These are phyloP conservation scores for Palythoa heliodiscus DNA, from an alignment of 92 coral and sea anemone genomes.

Conservation along the genomic window DNA sequence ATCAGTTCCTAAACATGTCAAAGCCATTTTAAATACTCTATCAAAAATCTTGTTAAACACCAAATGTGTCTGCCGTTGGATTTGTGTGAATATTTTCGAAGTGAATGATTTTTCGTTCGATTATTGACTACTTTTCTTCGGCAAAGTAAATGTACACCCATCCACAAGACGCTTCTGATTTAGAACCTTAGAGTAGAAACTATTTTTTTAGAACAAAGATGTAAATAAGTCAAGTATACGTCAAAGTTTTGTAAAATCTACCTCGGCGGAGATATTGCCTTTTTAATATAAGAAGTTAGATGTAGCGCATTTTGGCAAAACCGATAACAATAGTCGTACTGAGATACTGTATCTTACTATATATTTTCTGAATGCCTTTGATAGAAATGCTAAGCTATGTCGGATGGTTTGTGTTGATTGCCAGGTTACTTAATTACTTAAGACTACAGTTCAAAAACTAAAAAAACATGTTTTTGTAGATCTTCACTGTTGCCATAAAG, in stretches of 20 bases:
- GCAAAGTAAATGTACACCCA: background rate
- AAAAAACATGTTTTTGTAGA: background rate
- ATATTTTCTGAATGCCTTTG: background rate
- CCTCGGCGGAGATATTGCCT: background rate
- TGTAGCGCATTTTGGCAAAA: background rate
- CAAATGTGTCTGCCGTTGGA: background rate
- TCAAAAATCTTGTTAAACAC: background rate
- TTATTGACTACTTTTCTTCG: background rate
- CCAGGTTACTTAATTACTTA: constrained; percentile 3
- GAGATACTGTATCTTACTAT: background rate
- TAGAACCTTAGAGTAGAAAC: background rate
- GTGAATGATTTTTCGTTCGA: background rate
- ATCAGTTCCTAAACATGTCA: background rate
- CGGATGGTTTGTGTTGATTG: background rate
- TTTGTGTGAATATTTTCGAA: background rate
- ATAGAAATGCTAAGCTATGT: constrained; percentile 2
- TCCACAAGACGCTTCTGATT: background rate
- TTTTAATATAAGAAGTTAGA: constrained; percentile 6
- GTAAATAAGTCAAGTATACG: background rate
- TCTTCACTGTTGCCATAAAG: background rate
- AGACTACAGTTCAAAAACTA: background rate
- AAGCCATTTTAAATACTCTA: background rate
- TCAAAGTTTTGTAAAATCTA: constrained; percentile 1
- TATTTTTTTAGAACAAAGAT: background rate
- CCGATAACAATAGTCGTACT: background rate